Evolutionary conservation across 1,140 invertebrate species (phyloP), one percentile per base, ranked within the genome.

Genomic region (Sesamia nonagrioides): DNA sequence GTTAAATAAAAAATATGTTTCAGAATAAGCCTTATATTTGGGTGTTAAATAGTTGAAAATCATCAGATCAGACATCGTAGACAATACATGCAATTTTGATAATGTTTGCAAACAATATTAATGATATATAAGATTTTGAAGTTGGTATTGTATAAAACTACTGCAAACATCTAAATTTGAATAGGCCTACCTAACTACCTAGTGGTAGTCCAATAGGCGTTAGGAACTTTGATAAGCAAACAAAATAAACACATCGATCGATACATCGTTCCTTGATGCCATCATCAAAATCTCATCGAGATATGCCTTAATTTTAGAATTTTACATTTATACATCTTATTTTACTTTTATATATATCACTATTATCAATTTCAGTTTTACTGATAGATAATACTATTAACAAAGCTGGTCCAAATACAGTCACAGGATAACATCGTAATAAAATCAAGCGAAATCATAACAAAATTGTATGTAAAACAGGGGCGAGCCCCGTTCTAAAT

Each of bases 221-320:
- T 50, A 80, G 79, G 79, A 80, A 80, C 79, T 76, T 76, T 77
- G 66, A 66, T 40, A 75, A 61, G 74, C 58, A 42, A 77, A 72
- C 54, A 42, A 52, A 80, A 56, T 61, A 71, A 66, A 60, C 63
- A 69, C 71, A 75, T 61, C 71, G 27, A 75, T 61, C 71, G 27
- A 54, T 17, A 68, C 48, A 66, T 17, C 33, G 40, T 37, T 66
- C 52, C 50, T 68, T 48, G 11, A 33, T 58, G 35, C 63, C 54
- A 13, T 37, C 58, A 48, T 52, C n/a, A 78, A 40, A 71, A 73
- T 73, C 45, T 48, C 56, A 75, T 68, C 45, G 75, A 52, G 45
- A 60, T 78, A 79, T 74, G 78, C 42, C 61, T 68, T 58, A 68
- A 79, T 45, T 79, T 74, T 68, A 68, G 45, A 73, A 78, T 63